Evolutionary conservation across 2,113 vertebrate genomes (phyloP), one percentile per base, ranked within the genome.

Genomic region (Melanerpes aurifrons): DNA sequence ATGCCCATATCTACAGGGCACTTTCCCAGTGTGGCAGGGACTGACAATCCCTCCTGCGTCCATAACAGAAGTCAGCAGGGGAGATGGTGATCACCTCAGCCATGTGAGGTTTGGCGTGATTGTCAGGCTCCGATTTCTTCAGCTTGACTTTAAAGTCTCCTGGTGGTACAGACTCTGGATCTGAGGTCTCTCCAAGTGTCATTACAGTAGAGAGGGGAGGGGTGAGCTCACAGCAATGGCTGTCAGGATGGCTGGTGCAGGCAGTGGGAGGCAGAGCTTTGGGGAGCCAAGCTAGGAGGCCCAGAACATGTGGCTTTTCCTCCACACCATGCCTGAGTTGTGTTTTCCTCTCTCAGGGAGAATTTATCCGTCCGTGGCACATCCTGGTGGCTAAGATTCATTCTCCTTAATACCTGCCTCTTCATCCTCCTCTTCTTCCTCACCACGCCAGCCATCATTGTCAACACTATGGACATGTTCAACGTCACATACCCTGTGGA

Each of bases 391-490:
- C 95, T 98, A 17, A 98, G 98, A 93, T 99, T 99, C 56, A 83
- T 99, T 68, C 94, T 98, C 50, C 98, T 99, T 97, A 99, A 99
- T 98, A 97, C 98, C 92, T 98, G 98, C 96, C 98, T 99, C 92
- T 99, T 99, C 96, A 47, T 99, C 96, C 98, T 99, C 71, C 98
- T 99, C 95, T 99, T 99, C 98, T 99, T 99, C 96, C 99, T 99
- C 97, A 99, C 99, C 94, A 99, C 99, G 0, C 99, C 99, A 2
- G 98, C 99, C 96, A 99, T 99, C 97, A 98, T 99, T 29, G 99
- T 99, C 95, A 99, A 99, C 97, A 99, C 99, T 64, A 99, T 99
- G 93, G 99, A 99, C 97, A 98, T 99, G 98, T 99, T 99, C 97
- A 99, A 99, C 7, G 99, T 99, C 96, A 99, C 99, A 17, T 97